Percentiles rank a stretch among this genome's conserved stretches.
phyloP scores from a whole-genome alignment of 2,797 vertebrate genomes.

The Phylloscopus collybita region DNA sequence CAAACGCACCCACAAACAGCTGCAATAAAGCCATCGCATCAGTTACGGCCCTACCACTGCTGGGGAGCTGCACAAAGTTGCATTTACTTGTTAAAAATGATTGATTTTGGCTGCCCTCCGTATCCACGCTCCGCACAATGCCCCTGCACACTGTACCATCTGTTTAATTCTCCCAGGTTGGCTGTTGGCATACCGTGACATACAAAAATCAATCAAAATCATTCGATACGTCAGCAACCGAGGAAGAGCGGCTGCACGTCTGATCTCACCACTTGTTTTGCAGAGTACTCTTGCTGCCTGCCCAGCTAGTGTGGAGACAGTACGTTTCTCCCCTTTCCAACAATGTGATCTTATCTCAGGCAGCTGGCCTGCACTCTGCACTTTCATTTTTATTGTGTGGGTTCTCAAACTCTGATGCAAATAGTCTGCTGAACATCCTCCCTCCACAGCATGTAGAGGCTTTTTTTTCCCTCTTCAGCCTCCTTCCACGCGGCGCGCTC shows the following conservation, averaged over 20 bases:
- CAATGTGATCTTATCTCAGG: slow-evolving; percentile 59
- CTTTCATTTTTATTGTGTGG: slow-evolving; percentile 49
- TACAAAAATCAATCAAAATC: slow-evolving; percentile 21
- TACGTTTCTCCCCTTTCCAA: slow-evolving; percentile 36
- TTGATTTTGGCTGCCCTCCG: not conserved
- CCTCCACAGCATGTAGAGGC: not conserved
- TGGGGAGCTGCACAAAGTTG: slow-evolving; percentile 13
- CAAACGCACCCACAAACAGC: slow-evolving; percentile 53
- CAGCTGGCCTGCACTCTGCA: not conserved
- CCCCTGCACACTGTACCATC: not conserved
- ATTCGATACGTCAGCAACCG: not conserved
- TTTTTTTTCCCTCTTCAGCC: slow-evolving; percentile 11
- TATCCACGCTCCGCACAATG: not conserved
- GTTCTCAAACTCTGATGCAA: slow-evolving; percentile 29
- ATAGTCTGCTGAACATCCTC: slow-evolving; percentile 67
- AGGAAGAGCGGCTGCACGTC: not conserved
- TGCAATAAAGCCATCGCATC: slow-evolving; percentile 46
- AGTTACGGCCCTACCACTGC: slow-evolving; percentile 7
- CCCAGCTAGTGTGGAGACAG: not conserved
- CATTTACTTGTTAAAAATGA: slow-evolving; percentile 44
- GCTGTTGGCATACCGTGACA: not conserved
- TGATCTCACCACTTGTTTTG: not conserved
- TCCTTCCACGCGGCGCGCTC: not conserved
- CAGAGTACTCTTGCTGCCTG: not conserved
- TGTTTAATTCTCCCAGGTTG: slow-evolving; percentile 20